Conservation (phyloP, 2,113 vertebrate genomes). For the Puntigrus tetrazona region DNA sequence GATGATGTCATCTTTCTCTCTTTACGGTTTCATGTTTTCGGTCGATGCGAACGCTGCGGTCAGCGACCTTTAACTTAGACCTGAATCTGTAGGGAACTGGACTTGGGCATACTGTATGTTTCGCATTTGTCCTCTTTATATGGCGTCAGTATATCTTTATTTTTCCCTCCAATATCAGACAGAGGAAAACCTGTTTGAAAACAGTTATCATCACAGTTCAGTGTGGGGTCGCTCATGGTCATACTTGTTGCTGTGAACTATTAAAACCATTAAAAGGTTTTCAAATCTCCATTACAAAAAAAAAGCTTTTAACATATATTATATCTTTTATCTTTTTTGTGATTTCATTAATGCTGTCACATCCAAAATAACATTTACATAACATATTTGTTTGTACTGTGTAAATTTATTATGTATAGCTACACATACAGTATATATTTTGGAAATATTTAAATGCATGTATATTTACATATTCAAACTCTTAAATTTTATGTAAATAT, state of each 20-base stretch:
- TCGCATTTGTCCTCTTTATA: not conserved
- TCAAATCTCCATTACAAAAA: too few relatives aligned
- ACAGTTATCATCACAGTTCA: not conserved
- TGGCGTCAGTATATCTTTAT: not conserved
- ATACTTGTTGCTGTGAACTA: not conserved
- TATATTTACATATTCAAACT: too few relatives aligned
- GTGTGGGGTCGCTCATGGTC: not conserved
- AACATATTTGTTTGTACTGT: too few relatives aligned
- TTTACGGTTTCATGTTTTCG: not conserved
- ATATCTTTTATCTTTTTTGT: too few relatives aligned
- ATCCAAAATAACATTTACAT: too few relatives aligned
- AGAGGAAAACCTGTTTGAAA: not conserved
- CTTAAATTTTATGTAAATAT: too few relatives aligned
- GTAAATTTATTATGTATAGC: too few relatives aligned
- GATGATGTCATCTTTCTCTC: conserved; percentile 34
- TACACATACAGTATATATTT: too few relatives aligned
- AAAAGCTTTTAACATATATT: too few relatives aligned
- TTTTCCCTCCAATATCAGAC: not conserved
- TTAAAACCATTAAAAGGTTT: not conserved
- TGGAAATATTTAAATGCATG: too few relatives aligned
- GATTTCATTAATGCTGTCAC: too few relatives aligned
- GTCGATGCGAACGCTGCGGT: not conserved
- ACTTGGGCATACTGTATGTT: not conserved
- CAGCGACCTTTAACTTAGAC: conserved; percentile 5
- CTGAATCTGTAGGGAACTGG: not conserved